Base-by-base conservation (phyloP, 2,797 vertebrate genomes). In the Mormyrops attenuatus region DNA sequence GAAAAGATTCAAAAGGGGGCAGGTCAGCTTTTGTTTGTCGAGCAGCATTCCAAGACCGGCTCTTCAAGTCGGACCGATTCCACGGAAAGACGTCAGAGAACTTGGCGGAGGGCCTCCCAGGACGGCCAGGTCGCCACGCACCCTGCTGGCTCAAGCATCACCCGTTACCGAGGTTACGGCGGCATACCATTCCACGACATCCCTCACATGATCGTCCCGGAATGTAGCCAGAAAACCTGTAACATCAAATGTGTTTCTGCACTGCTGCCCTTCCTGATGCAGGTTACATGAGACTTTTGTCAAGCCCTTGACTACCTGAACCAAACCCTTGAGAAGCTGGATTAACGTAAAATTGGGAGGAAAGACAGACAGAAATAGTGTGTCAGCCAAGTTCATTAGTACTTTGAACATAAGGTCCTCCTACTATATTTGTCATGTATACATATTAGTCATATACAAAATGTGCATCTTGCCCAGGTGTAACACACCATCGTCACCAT, bases 61-160 rank as follows among this genome's bases (percentile, higher is more conserved):
- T 87, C 50, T 87, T 87, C 85, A 41, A 60, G 85, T 87, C 15
- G 17, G 30, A 87, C 34, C 11, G 15, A 60, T 87, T 87, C 22
- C 34, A 41, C 41, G n/a, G 53, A 57, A 87, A 7, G 53, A 17
- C 53, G 1, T 57, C 34, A 8, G 13, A 87, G 50, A 26, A 41
- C 0, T 9, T 26, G 1, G 63, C 22, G 9, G 60, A 3, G 73
- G 2, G 0, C 34, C 38, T 44, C 34, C 0, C 73, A 20, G 6
- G 38, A 80, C 38, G 6, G 38, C 73, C 17, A 15, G 73, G 38
- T n/a, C 17, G 17, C 73, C 66, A 6, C 13, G 13, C 66, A 38
- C 30, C 30, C 66, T 73, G 30, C 66, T 17, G 30, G 63, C 5
- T 69, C 63, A 15, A 15, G 30, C 66, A 38, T 73, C 66, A 38